Percentiles rank a stretch among this genome's conserved stretches.
Evolutionary conservation across 2,888 invertebrate genomes (phyloP).

Genomic region (Tyria jacobaeae): DNA sequence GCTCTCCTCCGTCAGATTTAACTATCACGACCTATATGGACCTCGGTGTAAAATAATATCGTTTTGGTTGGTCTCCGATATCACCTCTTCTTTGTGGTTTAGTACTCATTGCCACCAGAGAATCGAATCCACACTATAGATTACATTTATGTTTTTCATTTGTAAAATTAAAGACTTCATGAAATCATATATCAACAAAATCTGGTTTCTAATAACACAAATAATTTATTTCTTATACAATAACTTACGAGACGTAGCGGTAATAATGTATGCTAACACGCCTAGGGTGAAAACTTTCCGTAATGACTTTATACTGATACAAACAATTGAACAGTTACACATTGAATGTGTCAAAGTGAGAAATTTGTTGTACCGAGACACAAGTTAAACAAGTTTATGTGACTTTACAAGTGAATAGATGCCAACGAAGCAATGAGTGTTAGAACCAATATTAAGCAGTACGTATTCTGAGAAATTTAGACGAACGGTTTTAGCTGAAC

Average conservation of each 20-base stretch:
- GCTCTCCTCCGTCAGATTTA: no score
- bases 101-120: no score
- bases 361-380: constrained; percentile 56
- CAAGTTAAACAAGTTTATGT: constrained; percentile 59
- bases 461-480: constrained; percentile 3
- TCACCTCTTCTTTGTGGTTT: no score
- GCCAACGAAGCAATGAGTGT: constrained; percentile 15
- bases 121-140: no score
- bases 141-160: no score
- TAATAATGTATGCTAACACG: constrained; percentile 22
- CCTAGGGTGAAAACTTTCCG: constrained; percentile 28
- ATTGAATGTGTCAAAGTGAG: constrained; percentile 36
- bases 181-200: not conserved
- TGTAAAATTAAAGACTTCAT: not conserved
- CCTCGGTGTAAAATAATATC: no score
- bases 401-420: constrained; percentile 59
- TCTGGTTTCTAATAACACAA: not conserved
- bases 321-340: constrained; percentile 39
- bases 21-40: no score
- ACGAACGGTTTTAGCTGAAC: not conserved
- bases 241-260: not conserved
- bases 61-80: no score
- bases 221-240: not conserved
- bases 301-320: constrained; percentile 40
- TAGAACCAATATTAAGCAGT: constrained; percentile 9